Percentiles rank a stretch among this genome's conserved stretches.
Conservation (phyloP, 2,797 vertebrate species). For the Rhabdomys pumilio region DNA sequence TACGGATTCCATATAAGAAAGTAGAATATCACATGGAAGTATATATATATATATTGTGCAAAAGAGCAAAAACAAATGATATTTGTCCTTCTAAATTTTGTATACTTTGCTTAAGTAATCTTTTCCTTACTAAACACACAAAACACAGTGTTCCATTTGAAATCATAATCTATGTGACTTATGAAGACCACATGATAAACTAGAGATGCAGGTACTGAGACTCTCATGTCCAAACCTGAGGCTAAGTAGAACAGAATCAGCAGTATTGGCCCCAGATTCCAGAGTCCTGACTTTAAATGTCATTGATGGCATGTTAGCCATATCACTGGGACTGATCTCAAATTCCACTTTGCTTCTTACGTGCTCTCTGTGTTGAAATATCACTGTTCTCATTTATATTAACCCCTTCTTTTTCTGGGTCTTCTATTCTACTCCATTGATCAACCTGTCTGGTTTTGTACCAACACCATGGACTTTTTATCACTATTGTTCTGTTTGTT, state of each 20-base stretch:
- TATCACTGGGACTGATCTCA: neutral
- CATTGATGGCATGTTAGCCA: neutral
- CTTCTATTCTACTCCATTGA: too few relatives aligned
- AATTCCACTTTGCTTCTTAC: neutral
- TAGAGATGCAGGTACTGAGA: neutral
- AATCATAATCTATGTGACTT: neutral
- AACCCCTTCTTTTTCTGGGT: too few relatives aligned
- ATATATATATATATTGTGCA: too few relatives aligned
- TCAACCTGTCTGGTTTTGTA: too few relatives aligned
- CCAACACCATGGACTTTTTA: too few relatives aligned
- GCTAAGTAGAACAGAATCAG: neutral
- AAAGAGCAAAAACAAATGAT: too few relatives aligned
- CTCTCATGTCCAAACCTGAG: neutral
- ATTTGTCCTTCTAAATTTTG: neutral
- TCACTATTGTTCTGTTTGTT: too few relatives aligned
- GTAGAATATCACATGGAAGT: neutral
- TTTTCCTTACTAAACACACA: neutral
- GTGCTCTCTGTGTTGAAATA: neutral
- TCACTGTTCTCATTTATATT: neutral
- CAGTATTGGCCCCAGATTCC: neutral
- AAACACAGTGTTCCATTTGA: neutral
- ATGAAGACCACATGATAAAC: neutral
- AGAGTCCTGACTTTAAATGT: neutral
- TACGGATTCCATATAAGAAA: neutral
- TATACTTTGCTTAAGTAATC: neutral